A percentile compares a stretch with the other conserved stretches of the same genome.
These are phyloP conservation scores for Bradypodion pumilum DNA, from an alignment of 2,797 vertebrate species.

Conservation along the genomic window DNA sequence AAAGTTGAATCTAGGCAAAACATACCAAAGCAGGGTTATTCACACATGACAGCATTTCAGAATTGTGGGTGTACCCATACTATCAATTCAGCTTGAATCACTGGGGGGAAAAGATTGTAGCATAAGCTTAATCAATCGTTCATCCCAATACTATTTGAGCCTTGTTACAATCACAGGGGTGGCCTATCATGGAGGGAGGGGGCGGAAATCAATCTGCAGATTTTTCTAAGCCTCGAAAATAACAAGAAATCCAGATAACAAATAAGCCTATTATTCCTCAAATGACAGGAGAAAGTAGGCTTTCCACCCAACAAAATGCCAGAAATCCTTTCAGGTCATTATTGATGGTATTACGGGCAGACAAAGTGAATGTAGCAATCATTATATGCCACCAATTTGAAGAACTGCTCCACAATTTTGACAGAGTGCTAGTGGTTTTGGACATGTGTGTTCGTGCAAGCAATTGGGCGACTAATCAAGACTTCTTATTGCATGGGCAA, in stretches of 20 bases:
- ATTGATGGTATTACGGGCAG: conserved; percentile 17
- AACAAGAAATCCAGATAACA: conserved; percentile 46
- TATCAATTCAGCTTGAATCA: conserved; percentile 42
- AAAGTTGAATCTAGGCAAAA: conserved; percentile 42
- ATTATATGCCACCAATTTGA: conserved; percentile 47
- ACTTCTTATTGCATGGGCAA: neutral
- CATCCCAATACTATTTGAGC: conserved; percentile 50
- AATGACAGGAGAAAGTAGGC: conserved; percentile 54
- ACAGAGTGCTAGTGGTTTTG: neutral
- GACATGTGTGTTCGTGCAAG: too few species aligned
- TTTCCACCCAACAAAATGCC: conserved; percentile 48
- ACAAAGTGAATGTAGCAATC: conserved; percentile 31
- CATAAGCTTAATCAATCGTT: conserved; percentile 57
- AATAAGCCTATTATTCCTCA: conserved; percentile 57
- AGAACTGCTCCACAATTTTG: conserved; percentile 1
- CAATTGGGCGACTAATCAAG: neutral
- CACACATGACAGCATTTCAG: conserved; percentile 42
- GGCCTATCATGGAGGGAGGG: conserved; percentile 17
- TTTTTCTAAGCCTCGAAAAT: conserved; percentile 63
- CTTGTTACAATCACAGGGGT: conserved; percentile 50
- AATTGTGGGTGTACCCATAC: conserved; percentile 38
- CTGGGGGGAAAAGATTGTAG: conserved; percentile 39
- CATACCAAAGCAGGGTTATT: conserved; percentile 44
- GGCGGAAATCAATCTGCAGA: conserved; percentile 58
- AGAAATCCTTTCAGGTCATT: conserved; percentile 23